Evolutionary conservation across 2,888 invertebrate species (phyloP).

Genomic region (Nemotelus nigrinus): DNA sequence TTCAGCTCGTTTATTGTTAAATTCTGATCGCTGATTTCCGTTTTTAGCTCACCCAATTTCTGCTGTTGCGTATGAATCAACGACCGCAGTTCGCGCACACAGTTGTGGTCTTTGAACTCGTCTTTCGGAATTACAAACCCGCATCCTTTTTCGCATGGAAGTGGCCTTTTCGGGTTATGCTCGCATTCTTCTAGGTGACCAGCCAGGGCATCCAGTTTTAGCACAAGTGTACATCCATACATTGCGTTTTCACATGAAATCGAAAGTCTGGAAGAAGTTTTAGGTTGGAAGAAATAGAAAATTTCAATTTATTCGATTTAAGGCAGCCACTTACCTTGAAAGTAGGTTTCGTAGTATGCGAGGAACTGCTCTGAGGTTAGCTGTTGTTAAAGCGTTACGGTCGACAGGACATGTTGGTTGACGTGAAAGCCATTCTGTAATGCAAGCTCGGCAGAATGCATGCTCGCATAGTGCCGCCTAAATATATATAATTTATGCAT

Average conservation of each 20-base stretch:
- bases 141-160: conserved; percentile 93
- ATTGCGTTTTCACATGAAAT: conserved; percentile 92
- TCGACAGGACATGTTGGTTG: conserved; percentile 96
- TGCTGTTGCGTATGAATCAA: conserved; percentile 87
- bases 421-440: conserved; percentile 93
- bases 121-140: conserved; percentile 95
- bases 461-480: conserved; percentile 96
- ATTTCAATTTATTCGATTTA: background rate
- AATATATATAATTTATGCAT: conserved; percentile 53
- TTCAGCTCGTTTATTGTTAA: conserved; percentile 90
- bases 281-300: background rate
- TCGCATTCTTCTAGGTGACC: conserved; percentile 91
- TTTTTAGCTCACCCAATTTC: conserved; percentile 86
- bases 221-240: conserved; percentile 84
- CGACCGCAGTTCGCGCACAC: conserved; percentile 86
- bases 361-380: conserved; percentile 90
- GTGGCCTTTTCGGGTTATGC: conserved; percentile 92
- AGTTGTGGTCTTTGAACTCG: conserved; percentile 93
- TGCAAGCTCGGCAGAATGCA: conserved; percentile 93
- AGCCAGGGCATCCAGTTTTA: conserved; percentile 88
- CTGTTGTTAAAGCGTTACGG: conserved; percentile 87
- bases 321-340: conserved; percentile 71
- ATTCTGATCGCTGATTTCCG: conserved; percentile 86
- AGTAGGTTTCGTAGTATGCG: conserved; percentile 92
- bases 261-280: conserved; percentile 71